phyloP scores from a whole-genome alignment of 2,888 invertebrate species.

The Melieria crassipennis region DNA sequence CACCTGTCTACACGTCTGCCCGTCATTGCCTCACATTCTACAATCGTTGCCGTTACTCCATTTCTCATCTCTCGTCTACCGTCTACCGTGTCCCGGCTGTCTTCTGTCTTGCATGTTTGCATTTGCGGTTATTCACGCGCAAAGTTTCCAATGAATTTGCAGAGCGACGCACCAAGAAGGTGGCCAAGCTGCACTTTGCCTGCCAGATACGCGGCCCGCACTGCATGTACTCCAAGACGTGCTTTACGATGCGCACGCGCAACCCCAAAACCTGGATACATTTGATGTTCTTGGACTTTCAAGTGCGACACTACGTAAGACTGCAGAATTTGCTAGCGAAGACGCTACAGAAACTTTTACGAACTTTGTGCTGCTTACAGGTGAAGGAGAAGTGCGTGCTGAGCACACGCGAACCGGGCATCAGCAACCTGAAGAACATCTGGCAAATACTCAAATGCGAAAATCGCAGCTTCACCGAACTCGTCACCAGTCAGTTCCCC shows the following conservation, averaged over 20 bases:
- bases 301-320: conserved; percentile 69
- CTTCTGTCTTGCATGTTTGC: background rate
- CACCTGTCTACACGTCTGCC: background rate
- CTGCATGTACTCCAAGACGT: conserved; percentile 85
- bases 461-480: conserved; percentile 86
- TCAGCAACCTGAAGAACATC: conserved; percentile 86
- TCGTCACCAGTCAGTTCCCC: conserved; percentile 95
- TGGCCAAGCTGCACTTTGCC: conserved; percentile 87
- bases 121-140: conserved; percentile 17
- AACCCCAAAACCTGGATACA: conserved; percentile 93
- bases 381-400: conserved; percentile 81
- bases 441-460: conserved; percentile 95
- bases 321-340: background rate
- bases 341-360: background rate
- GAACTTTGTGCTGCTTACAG: conserved; percentile 53
- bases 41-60: background rate
- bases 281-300: conserved; percentile 93
- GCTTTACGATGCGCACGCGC: conserved; percentile 81
- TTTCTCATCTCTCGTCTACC: conserved; percentile 6
- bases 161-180: conserved; percentile 86
- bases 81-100: conserved; percentile 13
- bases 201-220: conserved; percentile 86
- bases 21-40: background rate
- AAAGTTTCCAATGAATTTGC: conserved; percentile 63
- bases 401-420: conserved; percentile 82